Evolutionary conservation across 2,888 invertebrate species (phyloP).

Genomic region (Troides helena): DNA sequence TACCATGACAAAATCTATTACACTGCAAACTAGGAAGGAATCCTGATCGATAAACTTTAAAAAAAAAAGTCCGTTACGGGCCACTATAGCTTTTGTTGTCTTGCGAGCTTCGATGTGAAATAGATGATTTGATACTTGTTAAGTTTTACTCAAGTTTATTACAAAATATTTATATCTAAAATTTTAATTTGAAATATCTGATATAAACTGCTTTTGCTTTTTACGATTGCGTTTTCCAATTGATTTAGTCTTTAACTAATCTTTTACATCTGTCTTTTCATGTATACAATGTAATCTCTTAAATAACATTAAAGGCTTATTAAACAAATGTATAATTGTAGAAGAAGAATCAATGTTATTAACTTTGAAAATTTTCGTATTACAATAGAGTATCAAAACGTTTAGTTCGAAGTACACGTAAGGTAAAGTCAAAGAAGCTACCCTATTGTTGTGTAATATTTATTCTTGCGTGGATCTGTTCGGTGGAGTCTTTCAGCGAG

Average conservation of each 20-base stretch:
- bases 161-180: background rate
- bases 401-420: slow-evolving; percentile 36
- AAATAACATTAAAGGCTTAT: background rate
- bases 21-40: slow-evolving; percentile 55
- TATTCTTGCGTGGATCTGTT: slow-evolving; percentile 77
- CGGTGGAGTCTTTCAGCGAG: slow-evolving; percentile 68
- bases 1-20: slow-evolving; percentile 48
- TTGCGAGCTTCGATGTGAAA: slow-evolving; percentile 33
- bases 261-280: background rate
- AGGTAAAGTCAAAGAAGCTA: slow-evolving; percentile 75
- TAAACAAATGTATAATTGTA: background rate
- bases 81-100: slow-evolving; percentile 69
- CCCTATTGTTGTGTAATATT: slow-evolving; percentile 77
- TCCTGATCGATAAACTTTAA: slow-evolving; percentile 55
- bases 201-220: background rate
- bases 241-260: background rate
- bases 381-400: slow-evolving; percentile 51
- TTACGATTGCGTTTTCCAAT: background rate
- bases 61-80: slow-evolving; percentile 75
- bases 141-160: background rate
- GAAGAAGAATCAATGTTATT: background rate
- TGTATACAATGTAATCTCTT: background rate
- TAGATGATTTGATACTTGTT: slow-evolving; percentile 49
- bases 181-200: background rate
- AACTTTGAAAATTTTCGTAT: background rate